Evolutionary conservation across 2,888 invertebrate genomes (phyloP).

Genomic region (Calameuta idolon): DNA sequence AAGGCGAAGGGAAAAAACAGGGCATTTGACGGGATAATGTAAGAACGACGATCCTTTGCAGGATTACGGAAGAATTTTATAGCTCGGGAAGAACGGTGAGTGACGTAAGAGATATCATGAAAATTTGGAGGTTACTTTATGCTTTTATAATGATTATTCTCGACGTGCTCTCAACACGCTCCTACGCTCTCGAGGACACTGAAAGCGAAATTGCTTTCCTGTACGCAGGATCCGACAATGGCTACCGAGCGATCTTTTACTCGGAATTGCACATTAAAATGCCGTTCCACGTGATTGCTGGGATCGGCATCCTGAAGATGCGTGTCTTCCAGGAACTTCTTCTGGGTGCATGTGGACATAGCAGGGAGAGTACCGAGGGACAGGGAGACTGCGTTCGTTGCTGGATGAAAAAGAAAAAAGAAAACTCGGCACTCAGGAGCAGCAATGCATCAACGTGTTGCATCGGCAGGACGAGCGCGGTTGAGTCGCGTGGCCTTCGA

Average conservation of each 20-base stretch:
- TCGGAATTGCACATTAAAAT: conserved; percentile 4
- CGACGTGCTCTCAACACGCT: not conserved
- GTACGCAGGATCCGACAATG: not conserved
- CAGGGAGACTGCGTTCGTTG: conserved; percentile 3
- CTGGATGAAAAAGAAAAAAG: conserved; percentile 16
- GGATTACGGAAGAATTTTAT: not conserved
- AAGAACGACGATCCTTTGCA: not conserved
- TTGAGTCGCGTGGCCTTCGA: conserved; percentile 57
- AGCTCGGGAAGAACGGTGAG: not conserved
- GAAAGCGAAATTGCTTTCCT: not conserved
- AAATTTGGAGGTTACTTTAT: not conserved
- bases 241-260: not conserved
- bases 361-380: conserved; percentile 11
- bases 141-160: not conserved
- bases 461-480: conserved; percentile 3
- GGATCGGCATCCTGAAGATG: conserved; percentile 24
- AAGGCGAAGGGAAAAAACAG: not conserved
- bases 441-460: conserved; percentile 19
- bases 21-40: not conserved
- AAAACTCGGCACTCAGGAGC: not conserved
- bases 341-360: conserved; percentile 8
- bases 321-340: conserved; percentile 32
- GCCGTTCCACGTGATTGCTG: conserved; percentile 2
- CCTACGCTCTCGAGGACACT: not conserved
- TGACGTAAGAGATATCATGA: not conserved